phyloP scores from a whole-genome alignment of 2,113 vertebrate species.

The Cyphomyrus plagiostoma region DNA sequence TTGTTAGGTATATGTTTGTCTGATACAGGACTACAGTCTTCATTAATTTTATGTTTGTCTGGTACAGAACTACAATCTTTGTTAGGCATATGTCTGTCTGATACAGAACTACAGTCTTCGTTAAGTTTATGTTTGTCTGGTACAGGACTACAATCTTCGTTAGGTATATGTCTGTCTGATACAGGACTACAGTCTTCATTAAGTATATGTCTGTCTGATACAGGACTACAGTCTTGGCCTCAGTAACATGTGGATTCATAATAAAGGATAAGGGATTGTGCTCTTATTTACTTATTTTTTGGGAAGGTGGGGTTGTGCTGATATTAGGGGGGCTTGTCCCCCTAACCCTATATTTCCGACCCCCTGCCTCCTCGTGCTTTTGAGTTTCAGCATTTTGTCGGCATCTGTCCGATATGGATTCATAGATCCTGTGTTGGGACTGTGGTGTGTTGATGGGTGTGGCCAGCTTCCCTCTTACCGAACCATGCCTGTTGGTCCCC shows the following conservation, averaged over 20 bases:
- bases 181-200: background rate
- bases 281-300: background rate
- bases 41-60: background rate
- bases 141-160: background rate
- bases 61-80: background rate
- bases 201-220: no score
- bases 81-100: no score
- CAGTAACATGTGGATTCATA: background rate
- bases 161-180: background rate
- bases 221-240: background rate
- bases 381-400: background rate
- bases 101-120: background rate
- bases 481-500: slow-evolving; percentile 82
- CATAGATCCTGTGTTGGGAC: background rate
- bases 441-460: background rate
- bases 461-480: slow-evolving; percentile 55
- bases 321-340: background rate
- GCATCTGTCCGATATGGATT: background rate
- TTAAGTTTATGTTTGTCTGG: background rate
- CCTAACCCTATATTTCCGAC: background rate
- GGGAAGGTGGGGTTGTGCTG: background rate
- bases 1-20: background rate
- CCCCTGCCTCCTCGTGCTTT: background rate
- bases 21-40: background rate
- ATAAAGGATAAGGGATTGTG: background rate